phyloP scores from a whole-genome alignment of 2,113 vertebrate species.

The Rattus rattus region DNA sequence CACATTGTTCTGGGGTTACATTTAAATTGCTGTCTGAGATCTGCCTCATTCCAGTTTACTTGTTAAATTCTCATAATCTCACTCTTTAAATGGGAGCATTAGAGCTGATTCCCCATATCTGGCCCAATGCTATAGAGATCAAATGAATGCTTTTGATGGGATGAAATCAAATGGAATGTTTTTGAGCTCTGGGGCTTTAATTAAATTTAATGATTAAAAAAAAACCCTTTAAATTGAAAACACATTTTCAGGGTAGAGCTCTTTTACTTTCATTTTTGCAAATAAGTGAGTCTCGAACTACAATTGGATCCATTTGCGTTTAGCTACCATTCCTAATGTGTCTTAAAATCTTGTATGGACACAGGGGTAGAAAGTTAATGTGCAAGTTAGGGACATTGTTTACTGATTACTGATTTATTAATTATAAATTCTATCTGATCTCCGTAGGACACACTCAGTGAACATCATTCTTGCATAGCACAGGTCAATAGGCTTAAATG shows the following conservation, averaged over 20 bases:
- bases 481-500: slow-evolving; percentile 1
- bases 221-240: background rate
- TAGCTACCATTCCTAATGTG: background rate
- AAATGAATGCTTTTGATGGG: slow-evolving; percentile 31
- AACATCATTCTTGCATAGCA: slow-evolving; percentile 42
- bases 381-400: slow-evolving; percentile 54
- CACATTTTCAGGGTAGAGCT: background rate
- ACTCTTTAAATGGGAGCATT: background rate
- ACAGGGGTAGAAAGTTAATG: slow-evolving; percentile 34
- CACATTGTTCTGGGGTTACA: background rate
- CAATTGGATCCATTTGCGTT: slow-evolving; percentile 37
- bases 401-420: slow-evolving; percentile 70
- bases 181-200: background rate
- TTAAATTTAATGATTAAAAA: slow-evolving; percentile 34
- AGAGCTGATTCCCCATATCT: background rate
- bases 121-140: background rate
- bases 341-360: slow-evolving; percentile 27
- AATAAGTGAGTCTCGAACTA: slow-evolving; percentile 8
- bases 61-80: background rate
- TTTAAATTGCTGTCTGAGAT: background rate
- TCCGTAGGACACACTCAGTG: background rate
- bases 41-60: background rate
- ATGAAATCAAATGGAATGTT: background rate
- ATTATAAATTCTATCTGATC: slow-evolving; percentile 51
- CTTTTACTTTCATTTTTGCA: background rate